Conservation (phyloP, 2,113 vertebrate genomes). For the Nettapus auritus region DNA sequence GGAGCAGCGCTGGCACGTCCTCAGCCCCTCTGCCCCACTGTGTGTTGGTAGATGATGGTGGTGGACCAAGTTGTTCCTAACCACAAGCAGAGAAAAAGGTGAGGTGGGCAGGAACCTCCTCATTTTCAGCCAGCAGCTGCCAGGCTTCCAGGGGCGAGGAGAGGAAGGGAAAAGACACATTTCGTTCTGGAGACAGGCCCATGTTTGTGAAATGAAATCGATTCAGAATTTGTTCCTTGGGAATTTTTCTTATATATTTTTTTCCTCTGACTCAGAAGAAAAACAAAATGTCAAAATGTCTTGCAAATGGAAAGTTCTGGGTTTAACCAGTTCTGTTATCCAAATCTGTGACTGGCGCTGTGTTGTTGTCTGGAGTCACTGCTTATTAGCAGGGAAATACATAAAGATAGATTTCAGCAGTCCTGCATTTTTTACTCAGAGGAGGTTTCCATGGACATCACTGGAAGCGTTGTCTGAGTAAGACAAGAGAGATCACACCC, state of each 20-base stretch:
- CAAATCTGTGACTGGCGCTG: background rate
- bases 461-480: conserved; percentile 26
- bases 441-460: conserved; percentile 1
- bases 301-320: background rate
- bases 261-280: background rate
- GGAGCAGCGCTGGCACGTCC: background rate
- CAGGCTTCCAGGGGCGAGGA: background rate
- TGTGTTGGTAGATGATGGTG: background rate
- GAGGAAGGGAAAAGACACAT: background rate
- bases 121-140: background rate
- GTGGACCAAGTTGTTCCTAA: background rate
- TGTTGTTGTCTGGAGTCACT: background rate
- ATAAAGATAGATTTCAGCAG: background rate
- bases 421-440: background rate
- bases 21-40: background rate
- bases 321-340: background rate
- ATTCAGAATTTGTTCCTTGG: background rate
- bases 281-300: background rate
- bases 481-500: background rate
- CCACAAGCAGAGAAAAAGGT: background rate
- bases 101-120: background rate
- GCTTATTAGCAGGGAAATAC: background rate
- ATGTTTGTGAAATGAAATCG: background rate
- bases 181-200: background rate
- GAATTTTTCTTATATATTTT: background rate